These are phyloP conservation scores for Pedetes capensis DNA, from an alignment of 2,113 vertebrate genomes.

Conservation along the genomic window DNA sequence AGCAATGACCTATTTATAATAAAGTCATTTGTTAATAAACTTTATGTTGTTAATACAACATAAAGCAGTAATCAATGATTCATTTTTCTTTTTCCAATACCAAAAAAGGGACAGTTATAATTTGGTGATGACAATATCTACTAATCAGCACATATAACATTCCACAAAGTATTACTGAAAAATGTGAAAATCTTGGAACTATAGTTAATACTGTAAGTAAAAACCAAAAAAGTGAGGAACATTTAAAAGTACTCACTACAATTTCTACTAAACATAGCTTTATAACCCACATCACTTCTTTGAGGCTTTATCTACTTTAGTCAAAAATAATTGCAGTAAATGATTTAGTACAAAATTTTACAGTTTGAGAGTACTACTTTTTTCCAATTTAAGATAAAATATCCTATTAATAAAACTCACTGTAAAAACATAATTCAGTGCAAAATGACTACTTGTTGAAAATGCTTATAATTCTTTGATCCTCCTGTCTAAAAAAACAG, in stretches of 20 bases:
- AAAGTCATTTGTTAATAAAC: neutral
- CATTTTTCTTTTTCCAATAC: neutral
- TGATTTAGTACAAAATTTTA: constrained; percentile 17
- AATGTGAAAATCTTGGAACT: constrained; percentile 14
- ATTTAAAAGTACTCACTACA: constrained; percentile 21
- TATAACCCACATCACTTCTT: neutral
- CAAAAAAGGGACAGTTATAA: constrained; percentile 17
- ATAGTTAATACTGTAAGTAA: neutral
- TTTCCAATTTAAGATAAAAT: neutral
- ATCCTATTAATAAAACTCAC: constrained; percentile 44
- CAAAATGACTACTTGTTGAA: constrained; percentile 52
- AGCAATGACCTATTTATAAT: neutral
- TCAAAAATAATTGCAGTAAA: constrained; percentile 41
- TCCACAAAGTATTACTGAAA: constrained; percentile 2
- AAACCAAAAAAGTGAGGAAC: neutral
- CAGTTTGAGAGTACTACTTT: neutral
- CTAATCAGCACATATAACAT: neutral
- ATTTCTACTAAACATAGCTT: constrained; percentile 8
- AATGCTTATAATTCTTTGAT: constrained; percentile 30
- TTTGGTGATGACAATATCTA: neutral
- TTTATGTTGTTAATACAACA: neutral
- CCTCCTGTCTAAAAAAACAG: constrained; percentile 4
- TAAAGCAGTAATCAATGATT: neutral
- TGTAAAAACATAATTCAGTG: constrained; percentile 42
- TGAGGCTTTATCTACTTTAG: neutral